Base-by-base conservation (phyloP, 2,888 invertebrate species). In the Desoria tigrina region DNA sequence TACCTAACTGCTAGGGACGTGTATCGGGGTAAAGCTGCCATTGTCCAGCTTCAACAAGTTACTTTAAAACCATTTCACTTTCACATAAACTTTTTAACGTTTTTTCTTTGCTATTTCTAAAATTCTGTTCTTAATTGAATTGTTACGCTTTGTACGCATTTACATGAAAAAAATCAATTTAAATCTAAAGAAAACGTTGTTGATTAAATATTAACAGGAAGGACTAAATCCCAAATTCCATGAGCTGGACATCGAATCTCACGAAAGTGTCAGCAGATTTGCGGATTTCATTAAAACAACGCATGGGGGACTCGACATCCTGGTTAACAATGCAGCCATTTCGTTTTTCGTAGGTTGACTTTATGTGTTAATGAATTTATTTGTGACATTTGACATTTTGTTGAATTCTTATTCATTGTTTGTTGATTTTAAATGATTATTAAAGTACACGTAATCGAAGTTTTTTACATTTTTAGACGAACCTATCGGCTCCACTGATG, bases 311-410 rank as follows among this genome's bases (percentile, higher is more conserved):
- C 80, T 90, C 2, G 89, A 90, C 80, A 78, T 90, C 56, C 81
- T 90, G 45, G 84, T 90, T 0, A 90, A 90, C 77, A 90, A 90
- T 79, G 90, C 90, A 7, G 90, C 86, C 0, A 88, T 89, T 23
- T 23, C 51, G 3, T 51, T 18, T 26, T 51, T 26, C 21, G 51
- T 51, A 51, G 9, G 51, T 9, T 6, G n/a, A 18, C 16, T 16
- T 39, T 39, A 9, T 39, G 32, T 32, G 32, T 32, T 32, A 11
- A 32, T 32, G 32, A 32, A 32, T 32, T 32, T 32, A 32, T 32
- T 32, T 32, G 32, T 32, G 32, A 32, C 32, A 11, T n/a, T n/a
- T n/a, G n/a, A n/a, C n/a, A n/a, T n/a, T n/a, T n/a, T n/a, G n/a
- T n/a, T n/a, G n/a, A n/a, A n/a, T n/a, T n/a, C n/a, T n/a, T n/a